Evolutionary conservation across 2,113 vertebrate genomes (phyloP), one percentile per base, ranked within the genome.

Genomic region (Nyctibius bracteatus): DNA sequence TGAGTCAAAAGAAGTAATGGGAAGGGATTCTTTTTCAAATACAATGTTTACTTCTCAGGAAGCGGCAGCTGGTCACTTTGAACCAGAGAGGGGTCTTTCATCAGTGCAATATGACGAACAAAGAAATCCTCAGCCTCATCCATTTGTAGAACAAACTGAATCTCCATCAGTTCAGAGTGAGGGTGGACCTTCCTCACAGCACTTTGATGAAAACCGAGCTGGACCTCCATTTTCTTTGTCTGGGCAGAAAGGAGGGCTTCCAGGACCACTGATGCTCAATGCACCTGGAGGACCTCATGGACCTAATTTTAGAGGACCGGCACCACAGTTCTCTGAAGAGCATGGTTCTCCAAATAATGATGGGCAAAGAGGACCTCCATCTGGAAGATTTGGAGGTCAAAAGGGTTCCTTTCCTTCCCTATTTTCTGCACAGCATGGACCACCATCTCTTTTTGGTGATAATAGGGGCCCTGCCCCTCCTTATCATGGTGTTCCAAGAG

Each of bases 341-440:
- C 97, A 94, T 5, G 73, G 82, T 35, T 89, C 98, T 79, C 92
- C 87, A 68, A 92, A 98, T 80, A 89, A 95, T 14, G 99, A 99
- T 43, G 98, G 98, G 62, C 98, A 98, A 65, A 98, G 97, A 81
- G 98, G 92, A 30, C 97, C 98, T 35, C 95, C 97, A 5, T 98
- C 98, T 13, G 97, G 97, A 74, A 98, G 99, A 93, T 99, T 99
- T 49, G 96, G 97, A 68, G 97, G 97, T 35, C 99, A 98, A 4
- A 99, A 98, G 71, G 98, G 97, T 55, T 96, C 98, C 35, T 97
- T 98, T 66, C 98, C 99, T 94, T 98, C 99, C 77, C 98, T 98
- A 74, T 99, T 99, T 88, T 97, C 98, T 86, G 96, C 97, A 93
- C 98, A 98, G 47, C 98, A 99, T 43, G 99, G 98, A 59, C 98